These are phyloP conservation scores for Tragelaphus strepsiceros DNA, from an alignment of 2,113 vertebrate genomes.

Conservation along the genomic window DNA sequence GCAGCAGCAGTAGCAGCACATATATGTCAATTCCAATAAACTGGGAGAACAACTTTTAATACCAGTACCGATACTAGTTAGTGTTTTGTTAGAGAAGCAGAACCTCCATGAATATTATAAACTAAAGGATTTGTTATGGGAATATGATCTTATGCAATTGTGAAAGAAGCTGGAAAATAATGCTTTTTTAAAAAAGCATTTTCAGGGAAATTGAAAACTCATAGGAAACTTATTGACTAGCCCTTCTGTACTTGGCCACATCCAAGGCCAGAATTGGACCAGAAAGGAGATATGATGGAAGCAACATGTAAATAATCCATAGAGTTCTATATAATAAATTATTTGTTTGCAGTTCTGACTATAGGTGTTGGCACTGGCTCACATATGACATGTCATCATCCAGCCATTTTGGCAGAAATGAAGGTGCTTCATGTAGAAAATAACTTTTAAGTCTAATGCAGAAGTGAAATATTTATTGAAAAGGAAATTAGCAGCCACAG, in stretches of 20 bases:
- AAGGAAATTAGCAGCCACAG: slow-evolving; percentile 25
- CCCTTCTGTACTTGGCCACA: neutral
- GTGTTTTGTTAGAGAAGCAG: neutral
- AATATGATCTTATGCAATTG: neutral
- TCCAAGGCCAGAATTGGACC: neutral
- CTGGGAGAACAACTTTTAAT: neutral
- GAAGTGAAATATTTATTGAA: slow-evolving; percentile 10
- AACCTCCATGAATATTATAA: neutral
- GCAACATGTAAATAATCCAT: neutral
- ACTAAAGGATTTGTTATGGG: neutral
- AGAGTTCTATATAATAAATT: neutral
- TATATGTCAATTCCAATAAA: neutral
- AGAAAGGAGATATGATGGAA: neutral
- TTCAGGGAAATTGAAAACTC: neutral
- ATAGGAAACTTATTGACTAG: neutral
- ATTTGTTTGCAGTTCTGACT: neutral
- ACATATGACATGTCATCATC: neutral
- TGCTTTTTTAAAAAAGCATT: neutral
- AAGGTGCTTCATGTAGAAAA: neutral
- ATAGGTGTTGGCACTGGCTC: neutral
- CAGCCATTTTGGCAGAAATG: neutral
- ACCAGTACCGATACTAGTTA: neutral
- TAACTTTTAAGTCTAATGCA: neutral
- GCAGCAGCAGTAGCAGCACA: neutral
- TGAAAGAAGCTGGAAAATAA: neutral